These are phyloP conservation scores for Periophthalmus magnuspinnatus DNA, from an alignment of 2,797 vertebrate species.

Conservation along the genomic window DNA sequence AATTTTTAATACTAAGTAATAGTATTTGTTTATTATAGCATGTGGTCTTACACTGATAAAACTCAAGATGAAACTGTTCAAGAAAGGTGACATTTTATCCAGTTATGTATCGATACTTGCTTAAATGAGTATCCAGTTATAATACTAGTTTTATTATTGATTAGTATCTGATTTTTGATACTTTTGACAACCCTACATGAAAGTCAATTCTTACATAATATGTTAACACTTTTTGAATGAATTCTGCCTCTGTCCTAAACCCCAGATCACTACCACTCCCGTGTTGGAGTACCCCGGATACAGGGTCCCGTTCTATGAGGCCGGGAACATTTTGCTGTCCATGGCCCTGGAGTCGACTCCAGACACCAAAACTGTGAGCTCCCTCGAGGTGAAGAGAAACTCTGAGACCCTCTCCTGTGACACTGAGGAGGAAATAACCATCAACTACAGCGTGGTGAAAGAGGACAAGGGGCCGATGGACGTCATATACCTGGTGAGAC, in stretches of 20 bases:
- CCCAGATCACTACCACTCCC: slow-evolving; percentile 32
- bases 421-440: slow-evolving; percentile 35
- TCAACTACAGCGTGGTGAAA: slow-evolving; percentile 60
- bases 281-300: rapidly evolving
- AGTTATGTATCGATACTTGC: no score
- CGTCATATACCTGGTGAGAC: slow-evolving; percentile 67
- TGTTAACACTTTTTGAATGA: no score
- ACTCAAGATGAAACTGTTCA: no score
- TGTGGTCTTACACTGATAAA: no score
- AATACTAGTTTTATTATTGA: no score
- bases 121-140: no score
- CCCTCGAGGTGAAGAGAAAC: slow-evolving; percentile 43
- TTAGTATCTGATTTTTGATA: no score
- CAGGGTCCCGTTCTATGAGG: not conserved
- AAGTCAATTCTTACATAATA: no score
- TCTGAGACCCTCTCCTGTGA: slow-evolving; percentile 52
- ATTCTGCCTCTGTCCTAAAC: not conserved
- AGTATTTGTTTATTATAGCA: no score
- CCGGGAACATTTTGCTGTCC: not conserved
- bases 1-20: no score
- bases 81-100: no score
- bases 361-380: slow-evolving; percentile 55
- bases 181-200: no score
- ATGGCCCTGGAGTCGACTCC: slow-evolving; percentile 14
- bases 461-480: slow-evolving; percentile 44